Evolutionary conservation across 2,797 vertebrate genomes (phyloP).

Genomic region (Petrocephalus schoutedeni): DNA sequence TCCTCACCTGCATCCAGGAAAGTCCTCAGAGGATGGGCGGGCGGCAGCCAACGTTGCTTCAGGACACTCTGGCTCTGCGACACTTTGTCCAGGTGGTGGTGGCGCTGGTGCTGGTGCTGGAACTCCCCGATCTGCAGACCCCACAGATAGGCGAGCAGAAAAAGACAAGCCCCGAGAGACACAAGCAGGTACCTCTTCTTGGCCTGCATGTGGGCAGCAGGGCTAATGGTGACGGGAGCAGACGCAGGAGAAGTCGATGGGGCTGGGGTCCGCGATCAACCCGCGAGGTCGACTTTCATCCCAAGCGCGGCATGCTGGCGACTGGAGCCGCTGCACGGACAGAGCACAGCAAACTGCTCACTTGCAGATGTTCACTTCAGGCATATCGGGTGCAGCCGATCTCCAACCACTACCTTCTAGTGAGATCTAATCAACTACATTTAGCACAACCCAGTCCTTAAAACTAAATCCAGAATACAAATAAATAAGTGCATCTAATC

Average conservation of each 20-base stretch:
- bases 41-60: constrained; percentile 52
- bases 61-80: constrained; percentile 36
- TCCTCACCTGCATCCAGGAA: constrained; percentile 70
- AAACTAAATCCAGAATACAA: background rate
- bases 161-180: constrained; percentile 72
- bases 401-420: background rate
- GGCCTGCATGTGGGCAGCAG: constrained; percentile 77
- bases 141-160: constrained; percentile 72
- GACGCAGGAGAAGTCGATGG: constrained; percentile 28
- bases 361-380: background rate
- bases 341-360: constrained; percentile 17
- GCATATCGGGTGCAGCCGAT: background rate
- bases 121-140: constrained; percentile 67
- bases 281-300: constrained; percentile 38
- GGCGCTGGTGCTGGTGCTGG: constrained; percentile 51
- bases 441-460: background rate
- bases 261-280: constrained; percentile 36
- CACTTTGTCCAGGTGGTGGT: constrained; percentile 42
- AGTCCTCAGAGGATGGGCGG: constrained; percentile 51
- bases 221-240: constrained; percentile 40
- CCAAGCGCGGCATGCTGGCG: constrained; percentile 35
- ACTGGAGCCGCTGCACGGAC: background rate
- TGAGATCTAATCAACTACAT: background rate
- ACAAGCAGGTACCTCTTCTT: constrained; percentile 79
- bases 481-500: background rate